These are phyloP conservation scores for Andricus curvator DNA, from an alignment of 2,888 invertebrate species.

Conservation along the genomic window DNA sequence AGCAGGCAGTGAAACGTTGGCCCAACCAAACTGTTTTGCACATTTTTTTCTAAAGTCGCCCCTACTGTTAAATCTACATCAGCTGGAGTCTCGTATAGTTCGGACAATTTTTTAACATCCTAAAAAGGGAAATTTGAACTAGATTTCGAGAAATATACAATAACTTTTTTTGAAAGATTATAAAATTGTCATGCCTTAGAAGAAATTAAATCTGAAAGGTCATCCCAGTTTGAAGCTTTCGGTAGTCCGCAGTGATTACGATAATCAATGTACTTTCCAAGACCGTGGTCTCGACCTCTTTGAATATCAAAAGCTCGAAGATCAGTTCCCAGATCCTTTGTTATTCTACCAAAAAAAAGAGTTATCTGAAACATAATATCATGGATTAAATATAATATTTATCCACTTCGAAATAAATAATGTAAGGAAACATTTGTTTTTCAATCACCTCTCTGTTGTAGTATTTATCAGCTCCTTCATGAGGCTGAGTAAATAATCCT, in stretches of 20 bases:
- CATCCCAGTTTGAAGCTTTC: conserved; percentile 85
- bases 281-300: conserved; percentile 91
- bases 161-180: too few relatives aligned
- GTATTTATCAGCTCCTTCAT: conserved; percentile 88
- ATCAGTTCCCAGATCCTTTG: conserved; percentile 88
- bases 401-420: background rate
- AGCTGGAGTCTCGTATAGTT: conserved; percentile 77
- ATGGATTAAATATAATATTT: background rate
- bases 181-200: conserved; percentile 49
- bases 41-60: conserved; percentile 81
- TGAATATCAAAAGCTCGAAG: conserved; percentile 91
- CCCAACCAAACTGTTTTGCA: conserved; percentile 88
- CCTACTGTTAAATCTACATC: conserved; percentile 81
- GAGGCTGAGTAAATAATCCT: conserved; percentile 88
- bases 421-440: conserved; percentile 50
- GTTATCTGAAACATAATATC: conserved; percentile 80
- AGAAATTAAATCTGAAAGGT: conserved; percentile 79
- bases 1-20: conserved; percentile 94
- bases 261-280: conserved; percentile 88
- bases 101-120: conserved; percentile 71
- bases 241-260: conserved; percentile 88
- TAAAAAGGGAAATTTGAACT: conserved; percentile 46
- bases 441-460: conserved; percentile 85
- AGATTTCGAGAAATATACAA: too few relatives aligned
- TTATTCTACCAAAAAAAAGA: conserved; percentile 84